Evolutionary conservation across 2,888 invertebrate species (phyloP), one percentile per base, ranked within the genome.

Genomic region (Apantesis nais): DNA sequence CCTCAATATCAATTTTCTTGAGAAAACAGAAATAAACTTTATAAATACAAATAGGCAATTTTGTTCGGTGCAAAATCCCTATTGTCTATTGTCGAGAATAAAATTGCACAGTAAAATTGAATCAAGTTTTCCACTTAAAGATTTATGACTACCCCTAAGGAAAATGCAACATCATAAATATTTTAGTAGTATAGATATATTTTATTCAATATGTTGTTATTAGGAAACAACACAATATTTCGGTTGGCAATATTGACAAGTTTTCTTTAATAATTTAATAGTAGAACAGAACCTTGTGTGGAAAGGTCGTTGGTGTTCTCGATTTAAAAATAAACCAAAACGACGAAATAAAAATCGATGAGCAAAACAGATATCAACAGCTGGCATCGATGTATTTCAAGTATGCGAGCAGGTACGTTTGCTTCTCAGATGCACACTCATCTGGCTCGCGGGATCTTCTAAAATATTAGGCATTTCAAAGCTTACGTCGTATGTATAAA

Each of bases 371-470:
- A 82, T 75, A 77, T 72, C 62, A 80, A 84, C 92, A 91, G 88
- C 90, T 91, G 91, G 89, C 86, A 75, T 82, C 81, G 84, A 83
- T 87, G 88, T 83, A 87, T 86, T 89, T 86, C 86, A 85, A 85
- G 87, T 87, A 88, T 85, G 87, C 87, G 86, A 88, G 86, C 83
- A 68, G 81, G 83, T 78, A 82, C 77, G 78, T 74, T 74, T 61
- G 75, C 76, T 73, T 73, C 77, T 82, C 78, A 78, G 84, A 88
- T 86, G 89, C 85, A 84, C 77, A 84, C 86, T 85, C 86, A 87
- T 87, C 85, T 84, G 81, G 80, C 64, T 75, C 75, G 73, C 70
- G 67, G 72, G 78, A 77, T 75, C 55, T 62, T 60, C 41, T 39
- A 31, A 29, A 64, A 19, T 52, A 70, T 39, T 41, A 64, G 31